Conservation (phyloP, 2,888 invertebrate species). For the Suillia variegata region DNA sequence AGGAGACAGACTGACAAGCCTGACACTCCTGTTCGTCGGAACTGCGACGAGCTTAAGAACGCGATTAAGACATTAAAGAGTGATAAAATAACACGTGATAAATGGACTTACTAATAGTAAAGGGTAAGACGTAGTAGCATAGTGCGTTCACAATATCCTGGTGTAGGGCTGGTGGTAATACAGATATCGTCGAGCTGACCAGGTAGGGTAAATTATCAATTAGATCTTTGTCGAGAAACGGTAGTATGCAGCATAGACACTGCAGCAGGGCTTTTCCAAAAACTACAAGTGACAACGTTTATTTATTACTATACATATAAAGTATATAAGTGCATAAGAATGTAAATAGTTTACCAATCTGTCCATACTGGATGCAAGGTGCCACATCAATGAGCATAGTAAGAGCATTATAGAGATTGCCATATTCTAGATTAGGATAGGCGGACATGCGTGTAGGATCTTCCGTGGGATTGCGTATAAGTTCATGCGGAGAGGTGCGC, state of each 20-base stretch:
- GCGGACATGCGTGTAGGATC: constrained; percentile 86
- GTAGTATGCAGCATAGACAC: constrained; percentile 91
- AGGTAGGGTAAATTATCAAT: constrained; percentile 95
- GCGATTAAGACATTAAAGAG: background rate
- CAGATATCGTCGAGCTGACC: constrained; percentile 91
- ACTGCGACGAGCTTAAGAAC: constrained; percentile 70
- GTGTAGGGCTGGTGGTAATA: constrained; percentile 87
- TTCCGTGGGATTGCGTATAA: constrained; percentile 85
- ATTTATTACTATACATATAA: too few relatives aligned
- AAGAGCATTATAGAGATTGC: constrained; percentile 91
- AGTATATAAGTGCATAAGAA: too few relatives aligned
- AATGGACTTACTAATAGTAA: constrained; percentile 81
- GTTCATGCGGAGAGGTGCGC: constrained; percentile 87
- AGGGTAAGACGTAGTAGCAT: constrained; percentile 94
- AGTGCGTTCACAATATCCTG: constrained; percentile 94
- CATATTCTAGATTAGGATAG: constrained; percentile 96
- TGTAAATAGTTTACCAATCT: constrained; percentile 71
- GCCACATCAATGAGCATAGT: constrained; percentile 84
- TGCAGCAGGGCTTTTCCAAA: constrained; percentile 93
- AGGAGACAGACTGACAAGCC: constrained; percentile 84
- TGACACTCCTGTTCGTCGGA: constrained; percentile 77
- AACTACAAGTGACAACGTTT: constrained; percentile 65
- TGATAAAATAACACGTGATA: too few relatives aligned
- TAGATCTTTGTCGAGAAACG: constrained; percentile 94
- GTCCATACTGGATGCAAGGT: constrained; percentile 85